Percentiles rank a stretch among this genome's conserved stretches.
Evolutionary conservation across 2,888 invertebrate genomes (phyloP).

Genomic region (Volucella inanis): DNA sequence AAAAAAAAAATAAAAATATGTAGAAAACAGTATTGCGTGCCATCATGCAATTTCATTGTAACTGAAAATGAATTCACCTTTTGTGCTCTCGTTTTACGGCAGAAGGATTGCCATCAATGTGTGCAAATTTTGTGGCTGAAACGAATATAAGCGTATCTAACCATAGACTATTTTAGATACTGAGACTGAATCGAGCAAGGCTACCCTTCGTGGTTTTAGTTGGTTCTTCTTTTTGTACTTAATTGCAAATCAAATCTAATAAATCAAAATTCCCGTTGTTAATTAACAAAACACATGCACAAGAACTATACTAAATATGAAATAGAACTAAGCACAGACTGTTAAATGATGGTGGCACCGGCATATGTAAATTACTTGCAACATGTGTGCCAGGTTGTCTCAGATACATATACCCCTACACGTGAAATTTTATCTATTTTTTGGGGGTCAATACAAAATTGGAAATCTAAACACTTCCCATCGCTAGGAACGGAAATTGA

Average conservation of each 20-base stretch:
- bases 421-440: slow-evolving; percentile 40
- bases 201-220: slow-evolving; percentile 2
- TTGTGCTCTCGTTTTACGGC: slow-evolving; percentile 11
- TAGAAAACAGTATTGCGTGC: slow-evolving; percentile 79
- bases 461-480: slow-evolving; percentile 25
- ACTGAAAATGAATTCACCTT: slow-evolving; percentile 60
- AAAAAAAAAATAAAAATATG: neutral
- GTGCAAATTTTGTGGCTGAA: slow-evolving; percentile 36
- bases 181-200: too few relatives aligned
- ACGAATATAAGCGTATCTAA: neutral
- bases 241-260: slow-evolving; percentile 38
- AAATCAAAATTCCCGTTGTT: slow-evolving; percentile 61
- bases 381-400: slow-evolving; percentile 44
- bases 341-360: slow-evolving; percentile 37
- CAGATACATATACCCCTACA: neutral
- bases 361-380: slow-evolving; percentile 56
- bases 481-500: slow-evolving; percentile 51
- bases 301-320: neutral
- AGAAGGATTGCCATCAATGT: slow-evolving; percentile 34
- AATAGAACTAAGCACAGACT: neutral
- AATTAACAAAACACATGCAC: slow-evolving; percentile 49
- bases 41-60: slow-evolving; percentile 82
- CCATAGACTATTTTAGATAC: neutral
- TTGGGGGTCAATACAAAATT: slow-evolving; percentile 44
- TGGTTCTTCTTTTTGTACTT: slow-evolving; percentile 2